Percentiles rank a stretch among this genome's conserved stretches.
Evolutionary conservation across 2,113 vertebrate species (phyloP).

Genomic region (Tragelaphus buxtoni): DNA sequence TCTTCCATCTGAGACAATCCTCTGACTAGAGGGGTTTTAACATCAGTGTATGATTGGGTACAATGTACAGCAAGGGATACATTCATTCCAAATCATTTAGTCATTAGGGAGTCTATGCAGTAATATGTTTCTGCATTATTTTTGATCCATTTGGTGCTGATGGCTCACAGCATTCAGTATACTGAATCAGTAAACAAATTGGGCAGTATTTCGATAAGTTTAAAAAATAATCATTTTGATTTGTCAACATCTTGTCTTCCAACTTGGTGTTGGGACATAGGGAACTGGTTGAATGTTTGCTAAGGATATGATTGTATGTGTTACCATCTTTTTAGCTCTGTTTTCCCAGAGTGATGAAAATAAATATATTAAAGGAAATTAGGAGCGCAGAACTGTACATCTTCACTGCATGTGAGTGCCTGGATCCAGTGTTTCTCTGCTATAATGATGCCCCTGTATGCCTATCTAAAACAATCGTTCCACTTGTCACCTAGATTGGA

Average conservation of each 20-base stretch:
- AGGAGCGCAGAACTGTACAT: background rate
- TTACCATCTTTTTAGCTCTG: background rate
- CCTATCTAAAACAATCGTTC: background rate
- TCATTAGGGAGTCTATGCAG: background rate
- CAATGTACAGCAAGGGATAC: background rate
- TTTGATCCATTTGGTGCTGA: background rate
- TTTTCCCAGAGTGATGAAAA: conserved; percentile 12
- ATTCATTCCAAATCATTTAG: conserved; percentile 11
- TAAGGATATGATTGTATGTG: background rate
- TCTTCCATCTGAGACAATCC: background rate
- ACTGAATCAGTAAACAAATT: background rate
- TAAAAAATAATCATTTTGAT: background rate
- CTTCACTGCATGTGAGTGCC: background rate
- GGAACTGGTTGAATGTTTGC: background rate
- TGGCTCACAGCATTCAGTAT: background rate
- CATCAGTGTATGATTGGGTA: background rate
- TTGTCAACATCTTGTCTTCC: conserved; percentile 39
- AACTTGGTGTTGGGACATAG: background rate
- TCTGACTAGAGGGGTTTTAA: background rate
- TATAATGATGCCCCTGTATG: background rate
- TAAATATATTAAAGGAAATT: background rate
- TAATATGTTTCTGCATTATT: background rate
- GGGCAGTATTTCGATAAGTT: background rate
- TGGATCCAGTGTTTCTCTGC: background rate
- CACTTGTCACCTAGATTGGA: background rate